Evolutionary conservation across 2,888 invertebrate species (phyloP).

Genomic region (Nymphalis polychloros): DNA sequence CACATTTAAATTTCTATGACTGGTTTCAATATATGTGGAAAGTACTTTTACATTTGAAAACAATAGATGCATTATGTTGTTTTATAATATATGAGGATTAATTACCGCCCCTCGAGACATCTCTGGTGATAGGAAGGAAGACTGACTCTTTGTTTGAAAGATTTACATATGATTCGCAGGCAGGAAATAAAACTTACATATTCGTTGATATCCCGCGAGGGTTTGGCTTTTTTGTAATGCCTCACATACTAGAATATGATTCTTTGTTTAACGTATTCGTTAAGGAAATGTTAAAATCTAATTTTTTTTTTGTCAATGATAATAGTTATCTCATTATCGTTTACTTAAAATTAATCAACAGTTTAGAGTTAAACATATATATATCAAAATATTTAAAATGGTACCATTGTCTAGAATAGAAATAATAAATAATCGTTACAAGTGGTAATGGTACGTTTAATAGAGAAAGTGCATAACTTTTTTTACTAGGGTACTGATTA

Average conservation of each 20-base stretch:
- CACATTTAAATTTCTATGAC: neutral
- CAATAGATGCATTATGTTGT: slow-evolving; percentile 5
- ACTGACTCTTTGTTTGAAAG: slow-evolving; percentile 6
- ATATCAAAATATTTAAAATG: no score
- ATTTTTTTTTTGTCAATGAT: no score
- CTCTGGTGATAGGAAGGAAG: slow-evolving; percentile 9
- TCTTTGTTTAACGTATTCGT: no score
- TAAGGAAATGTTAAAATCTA: no score
- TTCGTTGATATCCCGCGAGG: neutral
- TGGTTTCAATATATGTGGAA: neutral
- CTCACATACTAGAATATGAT: no score
- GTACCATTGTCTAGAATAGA: no score
- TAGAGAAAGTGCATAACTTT: neutral
- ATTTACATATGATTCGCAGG: slow-evolving; percentile 9
- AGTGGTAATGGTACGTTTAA: no score
- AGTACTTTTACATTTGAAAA: neutral
- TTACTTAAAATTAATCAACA: no score
- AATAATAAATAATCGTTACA: no score
- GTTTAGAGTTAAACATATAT: no score
- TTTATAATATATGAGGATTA: neutral
- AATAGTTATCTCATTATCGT: no score
- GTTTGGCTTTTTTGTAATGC: neutral
- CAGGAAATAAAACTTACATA: slow-evolving; percentile 7
- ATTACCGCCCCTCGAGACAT: neutral
- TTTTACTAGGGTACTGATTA: neutral